Evolutionary conservation across 53 echinoderm and acorn worm species (phyloP).

Genomic region (Glandiceps talaboti): DNA sequence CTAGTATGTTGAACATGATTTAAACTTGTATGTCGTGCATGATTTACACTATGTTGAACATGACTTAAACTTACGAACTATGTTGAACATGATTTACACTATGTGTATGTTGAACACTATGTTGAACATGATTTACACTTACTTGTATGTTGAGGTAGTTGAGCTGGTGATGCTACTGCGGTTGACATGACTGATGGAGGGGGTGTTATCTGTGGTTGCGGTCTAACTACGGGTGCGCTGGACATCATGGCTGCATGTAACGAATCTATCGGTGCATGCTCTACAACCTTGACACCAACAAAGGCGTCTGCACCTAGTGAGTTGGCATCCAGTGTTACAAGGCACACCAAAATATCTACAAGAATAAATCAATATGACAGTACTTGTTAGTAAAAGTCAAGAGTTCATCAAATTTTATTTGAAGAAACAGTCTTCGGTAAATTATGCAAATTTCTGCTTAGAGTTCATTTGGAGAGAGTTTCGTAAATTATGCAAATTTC

Average conservation of each 20-base stretch:
- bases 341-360: slow-evolving; percentile 80
- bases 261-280: slow-evolving; percentile 49
- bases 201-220: slow-evolving; percentile 9
- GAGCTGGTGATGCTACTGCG: neutral
- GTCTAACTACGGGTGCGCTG: slow-evolving; percentile 3
- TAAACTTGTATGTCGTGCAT: too few relatives aligned
- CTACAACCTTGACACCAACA: slow-evolving; percentile 94
- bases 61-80: too few relatives aligned
- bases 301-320: slow-evolving; percentile 92
- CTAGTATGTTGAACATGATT: too few relatives aligned
- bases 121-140: neutral
- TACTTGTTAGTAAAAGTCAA: neutral
- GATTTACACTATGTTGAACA: too few relatives aligned
- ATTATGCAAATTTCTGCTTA: too few relatives aligned
- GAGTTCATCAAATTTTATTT: too few relatives aligned
- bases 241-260: slow-evolving; percentile 13
- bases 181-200: slow-evolving; percentile 22
- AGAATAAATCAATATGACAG: neutral
- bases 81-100: too few relatives aligned
- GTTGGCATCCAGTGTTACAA: slow-evolving; percentile 86
- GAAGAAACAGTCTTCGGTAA: too few relatives aligned
- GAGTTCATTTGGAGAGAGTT: too few relatives aligned
- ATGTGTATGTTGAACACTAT: too few relatives aligned
- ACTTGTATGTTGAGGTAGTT: slow-evolving; percentile 1
- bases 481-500: too few relatives aligned